Evolutionary conservation across 2,797 vertebrate genomes (phyloP), one percentile per base, ranked within the genome.

Genomic region (Sebastes kiyomatsui): DNA sequence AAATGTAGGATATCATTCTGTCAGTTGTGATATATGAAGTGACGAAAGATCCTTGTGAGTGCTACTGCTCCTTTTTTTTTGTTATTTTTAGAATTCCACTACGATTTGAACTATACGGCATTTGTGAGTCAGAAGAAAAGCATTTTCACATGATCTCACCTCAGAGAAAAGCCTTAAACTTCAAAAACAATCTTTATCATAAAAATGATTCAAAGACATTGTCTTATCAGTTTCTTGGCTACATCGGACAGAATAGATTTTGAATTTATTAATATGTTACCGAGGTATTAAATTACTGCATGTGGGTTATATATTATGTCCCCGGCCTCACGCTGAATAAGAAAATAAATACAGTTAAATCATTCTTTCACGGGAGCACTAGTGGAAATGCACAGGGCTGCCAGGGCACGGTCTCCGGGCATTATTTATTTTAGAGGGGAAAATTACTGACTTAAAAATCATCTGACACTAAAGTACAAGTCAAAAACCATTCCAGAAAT

Each of bases 21-120:
- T 94, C 93, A 90, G 82, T 82, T 92, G 62, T 91, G 92, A 95
- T 91, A 84, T 89, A 95, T 91, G 93, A 94, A 70, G 90, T 90
- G 84, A 69, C 81, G 84, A 87, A 80, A 74, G 86, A 90, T 77
- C 54, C 7, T 60, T 65, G 59, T 52, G 84, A 91, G 76, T 73
- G 82, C 90, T 91, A 81, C 90, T 81, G 86, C 77, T 75, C 54
- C 61, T 87, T 87, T 72, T 79, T 79, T 79, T 80, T 81, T 84
- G 25, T 86, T 90, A 77, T 86, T 90, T 82, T 92, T 87, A 79
- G 82, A 89, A 90, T 87, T 88, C 74, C 79, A 83, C 83, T 73
- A 70, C 76, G 87, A 85, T 86, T 74, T 84, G 58, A 84, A 80
- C 83, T 70, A 83, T 74, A 60, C 66, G 79, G 84, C 32, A 20